These are phyloP conservation scores for Dicyrtomina minuta DNA, from an alignment of 2,888 invertebrate genomes.

Conservation along the genomic window DNA sequence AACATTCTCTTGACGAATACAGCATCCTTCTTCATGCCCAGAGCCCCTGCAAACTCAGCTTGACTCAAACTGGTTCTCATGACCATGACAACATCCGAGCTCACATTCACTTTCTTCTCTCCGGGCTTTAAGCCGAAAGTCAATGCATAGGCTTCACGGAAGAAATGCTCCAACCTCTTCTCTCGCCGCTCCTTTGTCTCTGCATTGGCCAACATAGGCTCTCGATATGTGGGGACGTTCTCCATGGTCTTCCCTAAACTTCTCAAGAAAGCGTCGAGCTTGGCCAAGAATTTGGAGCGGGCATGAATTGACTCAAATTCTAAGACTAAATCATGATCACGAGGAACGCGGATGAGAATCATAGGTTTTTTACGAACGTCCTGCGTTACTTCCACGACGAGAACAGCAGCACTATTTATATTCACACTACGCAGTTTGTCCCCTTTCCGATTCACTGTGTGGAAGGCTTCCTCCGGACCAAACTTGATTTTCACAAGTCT, in stretches of 20 bases:
- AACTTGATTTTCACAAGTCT: constrained; percentile 84
- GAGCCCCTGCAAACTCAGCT: constrained; percentile 88
- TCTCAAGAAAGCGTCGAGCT: constrained; percentile 79
- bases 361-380: constrained; percentile 67
- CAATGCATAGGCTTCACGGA: constrained; percentile 90
- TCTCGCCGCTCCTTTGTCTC: constrained; percentile 93
- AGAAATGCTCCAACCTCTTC: constrained; percentile 87
- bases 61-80: constrained; percentile 91
- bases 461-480: constrained; percentile 82
- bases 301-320: constrained; percentile 81
- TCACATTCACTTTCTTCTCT: constrained; percentile 67
- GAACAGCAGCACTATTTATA: constrained; percentile 71
- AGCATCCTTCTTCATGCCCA: constrained; percentile 93
- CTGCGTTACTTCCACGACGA: constrained; percentile 87
- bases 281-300: constrained; percentile 80
- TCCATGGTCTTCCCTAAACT: constrained; percentile 81
- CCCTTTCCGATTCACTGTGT: constrained; percentile 86
- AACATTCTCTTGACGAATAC: constrained; percentile 97
- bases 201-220: constrained; percentile 84
- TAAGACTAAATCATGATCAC: constrained; percentile 89
- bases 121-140: constrained; percentile 88
- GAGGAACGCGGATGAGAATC: constrained; percentile 72
- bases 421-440: constrained; percentile 83
- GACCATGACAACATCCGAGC: constrained; percentile 76
- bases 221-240: constrained; percentile 70